Percentiles rank a stretch among this genome's conserved stretches.
phyloP scores from a whole-genome alignment of 2,888 invertebrate genomes.

The Epirrita christyi region DNA sequence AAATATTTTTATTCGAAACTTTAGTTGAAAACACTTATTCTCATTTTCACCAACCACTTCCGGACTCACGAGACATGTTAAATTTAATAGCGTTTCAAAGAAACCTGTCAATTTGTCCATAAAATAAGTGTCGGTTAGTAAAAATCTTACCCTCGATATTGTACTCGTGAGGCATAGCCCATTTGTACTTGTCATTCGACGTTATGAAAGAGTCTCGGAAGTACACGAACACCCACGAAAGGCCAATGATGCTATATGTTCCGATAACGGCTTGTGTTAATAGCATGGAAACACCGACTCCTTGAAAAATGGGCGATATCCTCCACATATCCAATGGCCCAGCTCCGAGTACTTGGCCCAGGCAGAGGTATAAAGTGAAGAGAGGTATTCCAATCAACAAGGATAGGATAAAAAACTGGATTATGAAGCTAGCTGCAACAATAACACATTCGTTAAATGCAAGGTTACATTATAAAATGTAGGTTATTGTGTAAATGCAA shows the following conservation, averaged over 20 bases:
- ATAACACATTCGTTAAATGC: constrained; percentile 30
- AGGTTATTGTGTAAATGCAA: constrained; percentile 36
- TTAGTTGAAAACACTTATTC: no score
- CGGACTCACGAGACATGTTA: no score
- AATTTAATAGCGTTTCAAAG: no score
- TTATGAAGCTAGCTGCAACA: constrained; percentile 91
- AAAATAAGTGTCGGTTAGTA: no score
- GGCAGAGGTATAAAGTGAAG: constrained; percentile 92
- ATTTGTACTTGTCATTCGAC: constrained; percentile 90
- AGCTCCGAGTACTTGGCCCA: constrained; percentile 93
- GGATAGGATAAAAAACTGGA: constrained; percentile 94
- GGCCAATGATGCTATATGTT: constrained; percentile 93
- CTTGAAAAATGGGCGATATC: constrained; percentile 96
- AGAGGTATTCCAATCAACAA: constrained; percentile 93
- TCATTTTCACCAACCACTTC: no score
- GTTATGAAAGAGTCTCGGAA: constrained; percentile 94
- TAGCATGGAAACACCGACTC: constrained; percentile 93
- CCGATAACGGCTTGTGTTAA: constrained; percentile 92
- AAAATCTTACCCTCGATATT: constrained; percentile 86
- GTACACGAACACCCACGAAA: constrained; percentile 96
- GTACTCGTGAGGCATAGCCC: constrained; percentile 90
- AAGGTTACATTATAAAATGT: constrained; percentile 16
- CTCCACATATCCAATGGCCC: constrained; percentile 97
- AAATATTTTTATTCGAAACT: no score
- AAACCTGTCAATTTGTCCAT: no score